Evolutionary conservation across 2,113 vertebrate species (phyloP).

Genomic region (Upupa epops): DNA sequence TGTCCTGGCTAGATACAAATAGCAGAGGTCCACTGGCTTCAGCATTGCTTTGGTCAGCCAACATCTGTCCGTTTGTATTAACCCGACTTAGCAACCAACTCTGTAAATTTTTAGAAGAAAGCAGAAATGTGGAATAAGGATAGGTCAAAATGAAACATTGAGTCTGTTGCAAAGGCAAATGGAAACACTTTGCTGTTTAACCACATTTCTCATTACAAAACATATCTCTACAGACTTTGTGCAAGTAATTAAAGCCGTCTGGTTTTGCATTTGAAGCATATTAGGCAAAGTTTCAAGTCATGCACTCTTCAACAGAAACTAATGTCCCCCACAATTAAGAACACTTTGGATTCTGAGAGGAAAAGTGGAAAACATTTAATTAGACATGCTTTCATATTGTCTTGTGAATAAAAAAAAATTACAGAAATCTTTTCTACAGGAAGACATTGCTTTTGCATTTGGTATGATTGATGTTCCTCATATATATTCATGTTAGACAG

Average conservation of each 20-base stretch:
- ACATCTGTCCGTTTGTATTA: slow-evolving; percentile 26
- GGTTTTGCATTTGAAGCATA: slow-evolving; percentile 42
- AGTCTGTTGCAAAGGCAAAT: slow-evolving; percentile 28
- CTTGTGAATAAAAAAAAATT: not conserved
- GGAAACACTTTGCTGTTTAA: slow-evolving; percentile 51
- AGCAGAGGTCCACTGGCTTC: not conserved
- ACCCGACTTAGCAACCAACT: slow-evolving; percentile 41
- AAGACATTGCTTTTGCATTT: slow-evolving; percentile 58
- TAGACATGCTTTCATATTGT: not conserved
- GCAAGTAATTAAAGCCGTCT: slow-evolving; percentile 68
- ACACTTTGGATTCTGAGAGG: not conserved
- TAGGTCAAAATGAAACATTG: slow-evolving; percentile 50
- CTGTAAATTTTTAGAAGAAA: slow-evolving; percentile 18
- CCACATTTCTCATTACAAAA: slow-evolving; percentile 47
- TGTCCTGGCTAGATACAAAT: not conserved
- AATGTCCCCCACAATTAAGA: slow-evolving; percentile 22
- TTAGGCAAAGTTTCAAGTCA: slow-evolving; percentile 50
- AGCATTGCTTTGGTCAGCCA: not conserved
- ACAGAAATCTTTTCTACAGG: not conserved
- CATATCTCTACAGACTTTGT: slow-evolving; percentile 41
- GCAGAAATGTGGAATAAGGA: not conserved
- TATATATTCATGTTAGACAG: slow-evolving; percentile 43
- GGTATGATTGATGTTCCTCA: slow-evolving; percentile 61
- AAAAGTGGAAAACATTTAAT: slow-evolving; percentile 33
- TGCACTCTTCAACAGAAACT: slow-evolving; percentile 44